These are phyloP conservation scores for Anomalospiza imberbis DNA, from an alignment of 2,797 vertebrate species.

Conservation along the genomic window DNA sequence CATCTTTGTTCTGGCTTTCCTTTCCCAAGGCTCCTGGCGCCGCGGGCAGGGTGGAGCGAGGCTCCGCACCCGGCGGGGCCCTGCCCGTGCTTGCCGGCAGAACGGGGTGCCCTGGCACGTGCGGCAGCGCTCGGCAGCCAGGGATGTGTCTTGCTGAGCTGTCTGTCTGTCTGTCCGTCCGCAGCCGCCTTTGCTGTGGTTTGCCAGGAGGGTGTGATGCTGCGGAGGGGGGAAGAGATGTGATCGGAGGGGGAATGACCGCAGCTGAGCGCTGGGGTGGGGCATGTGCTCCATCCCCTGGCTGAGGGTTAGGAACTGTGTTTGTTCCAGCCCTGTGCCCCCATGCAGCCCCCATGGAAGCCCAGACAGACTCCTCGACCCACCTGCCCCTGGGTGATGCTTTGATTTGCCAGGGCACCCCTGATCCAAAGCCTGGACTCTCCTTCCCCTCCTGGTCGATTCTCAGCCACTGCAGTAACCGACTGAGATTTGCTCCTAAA, in stretches of 20 bases:
- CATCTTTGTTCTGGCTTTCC: slow-evolving; percentile 52
- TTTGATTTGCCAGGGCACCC: not conserved
- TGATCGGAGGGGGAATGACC: not conserved
- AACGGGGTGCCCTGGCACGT: slow-evolving; percentile 7
- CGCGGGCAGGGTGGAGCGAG: slow-evolving; percentile 32
- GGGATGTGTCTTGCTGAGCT: not conserved
- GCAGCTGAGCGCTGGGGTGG: rapidly evolving
- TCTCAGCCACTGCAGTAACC: rapidly evolving
- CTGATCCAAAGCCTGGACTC: not conserved
- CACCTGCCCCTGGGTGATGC: not conserved
- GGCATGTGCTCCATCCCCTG: rapidly evolving
- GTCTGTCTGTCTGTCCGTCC: not conserved
- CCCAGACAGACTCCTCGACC: rapidly evolving
- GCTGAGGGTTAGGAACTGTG: rapidly evolving
- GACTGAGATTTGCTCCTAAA: not conserved
- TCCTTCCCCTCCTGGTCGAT: not conserved
- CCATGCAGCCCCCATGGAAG: rapidly evolving
- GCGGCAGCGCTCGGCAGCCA: not conserved
- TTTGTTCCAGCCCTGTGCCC: not conserved
- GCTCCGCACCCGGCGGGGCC: not conserved
- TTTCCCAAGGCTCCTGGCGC: slow-evolving; percentile 45
- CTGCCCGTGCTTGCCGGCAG: slow-evolving; percentile 53
- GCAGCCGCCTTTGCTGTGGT: not conserved
- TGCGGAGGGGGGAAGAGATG: not conserved
- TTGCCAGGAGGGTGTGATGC: not conserved